Evolutionary conservation across 2,888 invertebrate genomes (phyloP).

Genomic region (Gandaritis pyraliata): DNA sequence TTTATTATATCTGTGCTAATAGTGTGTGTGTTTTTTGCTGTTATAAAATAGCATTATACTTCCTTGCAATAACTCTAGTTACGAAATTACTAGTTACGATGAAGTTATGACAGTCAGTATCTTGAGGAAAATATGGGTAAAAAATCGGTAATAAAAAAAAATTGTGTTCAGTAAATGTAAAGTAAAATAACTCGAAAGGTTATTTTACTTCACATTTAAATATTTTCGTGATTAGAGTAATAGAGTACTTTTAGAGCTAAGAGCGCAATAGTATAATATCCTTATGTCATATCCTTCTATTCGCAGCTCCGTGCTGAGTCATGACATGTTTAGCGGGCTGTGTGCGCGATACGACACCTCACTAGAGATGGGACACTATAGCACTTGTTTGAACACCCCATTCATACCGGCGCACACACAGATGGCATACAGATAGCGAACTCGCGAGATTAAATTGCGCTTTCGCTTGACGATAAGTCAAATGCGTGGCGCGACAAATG

Average conservation of each 20-base stretch:
- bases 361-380: constrained; percentile 50
- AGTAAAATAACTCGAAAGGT: too few species aligned
- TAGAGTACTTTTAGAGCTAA: too few species aligned
- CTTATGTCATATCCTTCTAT: constrained; percentile 22
- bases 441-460: constrained; percentile 63
- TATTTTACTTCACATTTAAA: too few species aligned
- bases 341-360: constrained; percentile 60
- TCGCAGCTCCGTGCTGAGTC: constrained; percentile 25
- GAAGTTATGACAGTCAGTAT: too few species aligned
- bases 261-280: not conserved
- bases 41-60: not conserved
- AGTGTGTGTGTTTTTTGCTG: too few species aligned
- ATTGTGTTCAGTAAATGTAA: too few species aligned
- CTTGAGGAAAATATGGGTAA: too few species aligned
- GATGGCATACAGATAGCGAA: constrained; percentile 73
- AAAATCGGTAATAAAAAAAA: too few species aligned
- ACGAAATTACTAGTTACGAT: too few species aligned
- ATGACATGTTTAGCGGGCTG: constrained; percentile 37
- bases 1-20: too few species aligned
- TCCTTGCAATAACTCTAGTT: too few species aligned
- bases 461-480: constrained; percentile 29
- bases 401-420: constrained; percentile 61
- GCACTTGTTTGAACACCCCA: constrained; percentile 61
- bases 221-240: too few species aligned
- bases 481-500: constrained; percentile 2